Evolutionary conservation across 2,113 vertebrate species (phyloP), one percentile per base, ranked within the genome.

Genomic region (Nothoprocta pentlandii): DNA sequence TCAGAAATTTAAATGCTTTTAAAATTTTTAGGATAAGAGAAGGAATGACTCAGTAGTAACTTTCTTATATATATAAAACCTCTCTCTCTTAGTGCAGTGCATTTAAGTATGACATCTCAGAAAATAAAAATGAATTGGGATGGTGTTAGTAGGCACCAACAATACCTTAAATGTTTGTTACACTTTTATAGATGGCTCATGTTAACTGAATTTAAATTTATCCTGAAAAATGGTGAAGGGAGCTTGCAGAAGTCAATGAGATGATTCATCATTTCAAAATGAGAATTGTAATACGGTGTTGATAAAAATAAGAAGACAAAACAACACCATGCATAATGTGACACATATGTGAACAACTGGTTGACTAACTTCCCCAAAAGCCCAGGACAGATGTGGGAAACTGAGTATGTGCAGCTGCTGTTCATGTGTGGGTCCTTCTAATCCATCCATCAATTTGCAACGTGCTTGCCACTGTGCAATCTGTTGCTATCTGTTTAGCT

Each of bases 231-330:
- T n/a, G 7, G 6, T 13, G 23, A 85, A 77, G 23, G 14, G 39
- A 41, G 23, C 46, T 10, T 74, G 51, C 42, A 81, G 66, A 92
- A 91, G 59, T n/a, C 44, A 75, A 19, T 41, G 78, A 66, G 20
- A 46, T 83, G 70, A 87, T 71, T 89, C 32, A 61, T 83, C 46
- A 28, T 8, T 58, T 70, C 44, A 94, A 96, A 92, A 66, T 32
- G 54, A 70, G 46, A 61, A 89, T 79, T 82, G 58, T 71, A 78
- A 80, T 90, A 78, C 12, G 66, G 32, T 80, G 51, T 59, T 34
- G 88, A 62, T 87, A 62, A 87, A 93, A 82, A 81, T 44, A 39
- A 79, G 81, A 85, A 63, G 12, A 17, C 8, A 81, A 62, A 89
- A 75, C 20, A 83, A 2, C 23, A 62, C 34, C 79, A 53, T 80